Evolutionary conservation across 2,113 vertebrate genomes (phyloP).

Genomic region (Hypocryptadius cinnamomeus): DNA sequence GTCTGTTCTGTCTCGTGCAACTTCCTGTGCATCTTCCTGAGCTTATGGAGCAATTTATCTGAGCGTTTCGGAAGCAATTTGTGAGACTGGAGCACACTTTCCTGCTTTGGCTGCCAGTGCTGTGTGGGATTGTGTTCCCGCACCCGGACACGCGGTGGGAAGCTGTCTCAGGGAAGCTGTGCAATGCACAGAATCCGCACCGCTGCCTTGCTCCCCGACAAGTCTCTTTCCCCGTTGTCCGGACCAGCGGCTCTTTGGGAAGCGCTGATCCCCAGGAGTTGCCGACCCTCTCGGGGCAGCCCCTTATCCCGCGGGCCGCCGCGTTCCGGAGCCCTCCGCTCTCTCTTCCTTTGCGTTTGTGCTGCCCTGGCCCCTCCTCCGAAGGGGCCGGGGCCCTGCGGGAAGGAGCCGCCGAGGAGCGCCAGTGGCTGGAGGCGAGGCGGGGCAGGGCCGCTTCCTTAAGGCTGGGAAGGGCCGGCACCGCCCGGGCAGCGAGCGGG

Average conservation of each 20-base stretch:
- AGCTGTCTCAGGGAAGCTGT: background rate
- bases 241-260: background rate
- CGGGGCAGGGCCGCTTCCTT: background rate
- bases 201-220: fast-evolving
- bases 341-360: background rate
- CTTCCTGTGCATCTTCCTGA: background rate
- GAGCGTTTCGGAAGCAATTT: background rate
- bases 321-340: background rate
- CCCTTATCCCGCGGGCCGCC: background rate
- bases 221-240: fast-evolving
- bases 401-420: background rate
- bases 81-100: background rate
- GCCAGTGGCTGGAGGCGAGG: background rate
- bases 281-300: background rate
- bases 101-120: background rate
- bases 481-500: background rate
- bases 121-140: fast-evolving
- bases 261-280: background rate
- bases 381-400: background rate
- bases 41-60: background rate
- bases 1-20: background rate
- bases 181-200: background rate
- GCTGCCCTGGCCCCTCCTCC: conserved; percentile 27
- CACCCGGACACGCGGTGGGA: background rate
- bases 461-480: background rate